Conservation (phyloP, 2,113 vertebrate genomes). For the Ariopsis seemanni region DNA sequence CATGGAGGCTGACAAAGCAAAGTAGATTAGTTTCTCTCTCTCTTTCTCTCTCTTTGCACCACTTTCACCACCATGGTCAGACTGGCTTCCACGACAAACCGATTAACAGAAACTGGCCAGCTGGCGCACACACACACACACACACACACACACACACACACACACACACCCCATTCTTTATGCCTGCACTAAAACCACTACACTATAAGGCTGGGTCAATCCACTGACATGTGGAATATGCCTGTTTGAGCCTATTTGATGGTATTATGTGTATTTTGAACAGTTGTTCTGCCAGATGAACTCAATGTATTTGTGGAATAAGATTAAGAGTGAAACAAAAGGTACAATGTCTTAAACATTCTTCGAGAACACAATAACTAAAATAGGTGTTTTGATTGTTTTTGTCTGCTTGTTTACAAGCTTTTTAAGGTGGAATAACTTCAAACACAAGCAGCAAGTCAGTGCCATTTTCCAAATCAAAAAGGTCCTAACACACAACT, state of each 20-base stretch:
- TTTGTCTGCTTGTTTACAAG: not conserved
- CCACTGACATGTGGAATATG: not conserved
- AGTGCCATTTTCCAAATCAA: not conserved
- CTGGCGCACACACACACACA: not conserved
- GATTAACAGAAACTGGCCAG: conserved; percentile 34
- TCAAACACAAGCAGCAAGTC: not conserved
- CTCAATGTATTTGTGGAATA: not conserved
- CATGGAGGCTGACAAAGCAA: conserved; percentile 52
- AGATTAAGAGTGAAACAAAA: not conserved
- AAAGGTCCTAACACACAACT: not conserved
- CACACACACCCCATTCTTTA: not conserved
- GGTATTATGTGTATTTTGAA: not conserved
- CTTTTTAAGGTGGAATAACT: not conserved
- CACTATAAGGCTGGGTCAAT: not conserved
- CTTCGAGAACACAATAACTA: not conserved
- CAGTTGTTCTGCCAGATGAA: not conserved
- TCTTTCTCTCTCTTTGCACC: conserved; percentile 25
- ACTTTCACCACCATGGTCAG: conserved; percentile 11
- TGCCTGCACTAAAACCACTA: not conserved
- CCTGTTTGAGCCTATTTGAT: too few relatives aligned
- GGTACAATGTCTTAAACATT: not conserved
- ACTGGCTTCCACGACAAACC: conserved; percentile 19
- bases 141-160: conserved; percentile 4
- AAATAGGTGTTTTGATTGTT: not conserved
- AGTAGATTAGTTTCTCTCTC: conserved; percentile 48